These are phyloP conservation scores for Accipiter virgatus DNA, from an alignment of 2,113 vertebrate species.

Conservation along the genomic window DNA sequence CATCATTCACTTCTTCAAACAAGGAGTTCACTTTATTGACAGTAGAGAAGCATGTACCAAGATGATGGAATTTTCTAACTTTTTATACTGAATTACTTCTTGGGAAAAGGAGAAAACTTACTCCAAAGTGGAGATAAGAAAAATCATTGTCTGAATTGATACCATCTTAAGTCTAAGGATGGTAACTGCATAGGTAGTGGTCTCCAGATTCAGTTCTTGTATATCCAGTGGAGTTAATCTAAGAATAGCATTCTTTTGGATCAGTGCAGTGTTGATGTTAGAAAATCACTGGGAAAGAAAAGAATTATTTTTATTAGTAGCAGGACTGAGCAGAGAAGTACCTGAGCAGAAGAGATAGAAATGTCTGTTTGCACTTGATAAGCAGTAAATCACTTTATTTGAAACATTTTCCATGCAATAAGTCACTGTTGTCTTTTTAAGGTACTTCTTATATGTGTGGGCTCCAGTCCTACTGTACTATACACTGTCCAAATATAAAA, in stretches of 20 bases:
- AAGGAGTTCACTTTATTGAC: neutral
- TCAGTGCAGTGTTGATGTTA: neutral
- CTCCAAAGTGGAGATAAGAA: neutral
- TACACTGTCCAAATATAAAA: conserved; percentile 17
- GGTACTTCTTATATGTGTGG: neutral
- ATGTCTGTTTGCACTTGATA: conserved; percentile 51
- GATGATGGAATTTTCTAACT: neutral
- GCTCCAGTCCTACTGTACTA: neutral
- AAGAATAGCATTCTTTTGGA: conserved; percentile 15
- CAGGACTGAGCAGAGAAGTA: neutral
- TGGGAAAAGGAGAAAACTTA: conserved; percentile 16
- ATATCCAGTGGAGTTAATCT: conserved; percentile 2
- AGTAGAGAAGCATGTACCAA: neutral
- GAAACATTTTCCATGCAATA: conserved; percentile 32
- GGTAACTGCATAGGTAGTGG: neutral
- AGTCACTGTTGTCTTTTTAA: conserved; percentile 32
- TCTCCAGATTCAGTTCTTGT: conserved; percentile 15
- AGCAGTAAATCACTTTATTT: conserved; percentile 51
- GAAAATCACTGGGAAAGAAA: conserved; percentile 15
- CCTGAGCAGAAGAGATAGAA: conserved; percentile 26
- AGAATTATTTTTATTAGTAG: conserved; percentile 39
- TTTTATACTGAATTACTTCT: neutral
- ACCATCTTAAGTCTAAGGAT: conserved; percentile 13
- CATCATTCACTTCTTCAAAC: neutral
- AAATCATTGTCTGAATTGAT: conserved; percentile 43